phyloP scores from a whole-genome alignment of 2,797 vertebrate species.

The Anolis apletophallus region DNA sequence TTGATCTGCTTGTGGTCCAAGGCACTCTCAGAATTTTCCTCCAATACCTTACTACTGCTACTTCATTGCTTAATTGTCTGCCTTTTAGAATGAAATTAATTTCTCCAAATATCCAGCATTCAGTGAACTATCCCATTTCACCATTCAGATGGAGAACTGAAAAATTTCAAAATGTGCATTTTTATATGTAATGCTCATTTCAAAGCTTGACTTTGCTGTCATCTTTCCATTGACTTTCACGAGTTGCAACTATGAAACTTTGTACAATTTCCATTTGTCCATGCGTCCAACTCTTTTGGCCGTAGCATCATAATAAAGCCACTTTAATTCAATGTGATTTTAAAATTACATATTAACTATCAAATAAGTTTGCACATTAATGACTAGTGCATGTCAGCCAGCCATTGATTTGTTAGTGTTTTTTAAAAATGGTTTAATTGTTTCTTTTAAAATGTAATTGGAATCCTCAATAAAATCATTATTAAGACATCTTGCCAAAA shows the following conservation, averaged over 20 bases:
- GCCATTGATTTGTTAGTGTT: not conserved
- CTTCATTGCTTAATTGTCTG: not conserved
- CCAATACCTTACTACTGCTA: not conserved
- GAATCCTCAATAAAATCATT: not conserved
- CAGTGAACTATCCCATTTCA: not conserved
- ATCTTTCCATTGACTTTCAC: not conserved
- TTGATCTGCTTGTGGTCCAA: too few species aligned
- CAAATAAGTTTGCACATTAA: not conserved
- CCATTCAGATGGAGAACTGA: not conserved
- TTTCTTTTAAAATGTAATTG: not conserved
- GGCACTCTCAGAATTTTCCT: too few species aligned
- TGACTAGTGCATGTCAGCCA: not conserved
- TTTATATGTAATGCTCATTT: not conserved
- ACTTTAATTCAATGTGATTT: not conserved
- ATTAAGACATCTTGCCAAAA: not conserved
- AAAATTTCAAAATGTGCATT: not conserved
- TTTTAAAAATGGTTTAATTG: not conserved
- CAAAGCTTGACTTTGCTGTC: not conserved
- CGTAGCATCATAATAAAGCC: not conserved
- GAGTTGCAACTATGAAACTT: not conserved
- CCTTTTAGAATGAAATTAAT: not conserved
- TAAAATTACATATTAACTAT: not conserved
- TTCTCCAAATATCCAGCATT: not conserved
- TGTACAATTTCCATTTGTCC: not conserved
- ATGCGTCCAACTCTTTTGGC: not conserved